Evolutionary conservation across 2,888 invertebrate species (phyloP).

Genomic region (Drosophila longiperda): DNA sequence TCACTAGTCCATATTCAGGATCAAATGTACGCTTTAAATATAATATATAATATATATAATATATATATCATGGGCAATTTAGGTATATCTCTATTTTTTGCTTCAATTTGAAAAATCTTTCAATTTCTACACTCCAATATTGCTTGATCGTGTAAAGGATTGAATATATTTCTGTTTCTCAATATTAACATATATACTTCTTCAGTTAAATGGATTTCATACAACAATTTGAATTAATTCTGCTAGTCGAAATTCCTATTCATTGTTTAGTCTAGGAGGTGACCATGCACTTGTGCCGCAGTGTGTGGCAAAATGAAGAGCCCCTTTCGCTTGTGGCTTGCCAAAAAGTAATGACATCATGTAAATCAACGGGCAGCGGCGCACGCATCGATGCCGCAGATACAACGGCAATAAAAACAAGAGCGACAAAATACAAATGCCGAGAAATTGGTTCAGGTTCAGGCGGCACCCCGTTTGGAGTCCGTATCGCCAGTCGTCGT

Average conservation of each 20-base stretch:
- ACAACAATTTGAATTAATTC: neutral
- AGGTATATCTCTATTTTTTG: neutral
- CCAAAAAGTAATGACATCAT: constrained; percentile 76
- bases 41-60: no score
- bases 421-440: constrained; percentile 54
- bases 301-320: constrained; percentile 16
- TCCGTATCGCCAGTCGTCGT: constrained; percentile 73
- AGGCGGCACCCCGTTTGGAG: constrained; percentile 59
- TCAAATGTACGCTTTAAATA: neutral
- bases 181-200: neutral
- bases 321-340: constrained; percentile 21
- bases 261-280: neutral
- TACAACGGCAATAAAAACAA: constrained; percentile 51
- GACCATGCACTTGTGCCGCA: constrained; percentile 6
- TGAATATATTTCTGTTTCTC: neutral
- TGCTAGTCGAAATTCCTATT: neutral
- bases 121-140: neutral
- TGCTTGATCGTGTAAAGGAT: neutral
- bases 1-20: neutral
- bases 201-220: neutral
- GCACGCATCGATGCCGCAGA: constrained; percentile 45
- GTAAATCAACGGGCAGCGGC: constrained; percentile 35
- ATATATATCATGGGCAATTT: neutral
- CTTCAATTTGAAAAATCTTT: neutral
- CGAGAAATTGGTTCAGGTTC: constrained; percentile 70